Evolutionary conservation across 2,888 invertebrate genomes (phyloP), one percentile per base, ranked within the genome.

Genomic region (Cosmia trapezina): DNA sequence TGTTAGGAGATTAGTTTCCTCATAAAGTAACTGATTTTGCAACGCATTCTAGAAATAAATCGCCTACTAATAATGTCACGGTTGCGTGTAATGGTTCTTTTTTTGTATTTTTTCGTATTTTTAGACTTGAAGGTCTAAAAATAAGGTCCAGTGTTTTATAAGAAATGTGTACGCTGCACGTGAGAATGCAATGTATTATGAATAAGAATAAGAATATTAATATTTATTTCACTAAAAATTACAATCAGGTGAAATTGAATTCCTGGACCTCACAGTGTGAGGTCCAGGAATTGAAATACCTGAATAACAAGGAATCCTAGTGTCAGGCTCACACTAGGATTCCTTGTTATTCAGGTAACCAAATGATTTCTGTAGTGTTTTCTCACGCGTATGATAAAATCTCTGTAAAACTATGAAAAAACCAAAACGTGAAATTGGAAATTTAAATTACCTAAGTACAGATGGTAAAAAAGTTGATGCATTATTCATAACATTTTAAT

Each of bases 51-150:
- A 60, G 33, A 51, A 81, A 71, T 67, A 57, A 68, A 65, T 62
- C 45, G 19, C 9, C 45, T 41, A 72, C 33, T 67, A 54, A 43
- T 60, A 81, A 51, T 59, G 57, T 43, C 62, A 56, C 64, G 57
- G 54, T 67, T 64, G 59, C 65, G 51, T 73, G 56, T 53, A 47
- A 57, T 28, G 12, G 53, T 66, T 71, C 22, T 60, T 60, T 45
- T 45, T 49, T 51, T 66, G 57, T 62, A 43, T 59, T 68, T 67
- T 67, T 67, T 49, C 4, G 49, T 78, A 63, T 80, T 69, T 73
- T 60, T 69, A 54, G 33, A 73, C 22, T 51, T 51, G 66, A 69
- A 78, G 60, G 73, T 73, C 11, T 14, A 14, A 33, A n/a, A n/a
- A n/a, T n/a, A 69, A 78, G 60, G 73, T 73, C 11, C 14, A 14